Evolutionary conservation across 1,140 invertebrate genomes (phyloP), one percentile per base, ranked within the genome.

Genomic region (Formica exsecta): DNA sequence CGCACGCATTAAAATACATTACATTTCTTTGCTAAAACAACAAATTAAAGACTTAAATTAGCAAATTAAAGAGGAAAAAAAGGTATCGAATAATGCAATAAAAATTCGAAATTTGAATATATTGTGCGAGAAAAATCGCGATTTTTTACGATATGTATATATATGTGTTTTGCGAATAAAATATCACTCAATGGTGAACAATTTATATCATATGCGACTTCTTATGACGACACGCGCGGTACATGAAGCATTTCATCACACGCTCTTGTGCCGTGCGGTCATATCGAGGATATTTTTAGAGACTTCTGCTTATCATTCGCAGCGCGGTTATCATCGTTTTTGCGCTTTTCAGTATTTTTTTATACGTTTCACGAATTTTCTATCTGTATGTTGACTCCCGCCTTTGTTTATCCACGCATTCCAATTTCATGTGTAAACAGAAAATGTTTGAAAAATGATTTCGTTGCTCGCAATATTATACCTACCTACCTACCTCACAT

Each of bases 251-350:
- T 84, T 88, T 90, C 77, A 75, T 85, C 77, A 75, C 36, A 62
- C 36, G 65, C 11, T 13, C n/a, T 25, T 75, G 71, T 36, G 48
- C 41, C 51, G 62, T 36, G 38, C 38, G 62, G 13, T 54, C 32
- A 57, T 54, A 54, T 79, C 16, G 13, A 64, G 9, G 79, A 80
- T 86, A 88, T 83, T 88, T 88, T 86, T 79, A 83, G 71, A 88
- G 29, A 86, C 61, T 79, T 68, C n/a, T 19, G 16, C 19, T 88
- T 89, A 89, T 89, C 88, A 4, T 51, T 51, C 44, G 57, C 44
- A 70, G 65, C 64, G 71, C 80, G 86, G 54, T 86, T 89, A 86
- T 86, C 86, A 29, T 29, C 38, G 22, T 87, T 61, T 11, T 57
- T 44, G 41, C 51, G 48, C 11, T 73, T 38, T 88, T 88, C 74